Evolutionary conservation across 1,140 invertebrate genomes (phyloP).

Genomic region (Anagrus nilaparvatae): DNA sequence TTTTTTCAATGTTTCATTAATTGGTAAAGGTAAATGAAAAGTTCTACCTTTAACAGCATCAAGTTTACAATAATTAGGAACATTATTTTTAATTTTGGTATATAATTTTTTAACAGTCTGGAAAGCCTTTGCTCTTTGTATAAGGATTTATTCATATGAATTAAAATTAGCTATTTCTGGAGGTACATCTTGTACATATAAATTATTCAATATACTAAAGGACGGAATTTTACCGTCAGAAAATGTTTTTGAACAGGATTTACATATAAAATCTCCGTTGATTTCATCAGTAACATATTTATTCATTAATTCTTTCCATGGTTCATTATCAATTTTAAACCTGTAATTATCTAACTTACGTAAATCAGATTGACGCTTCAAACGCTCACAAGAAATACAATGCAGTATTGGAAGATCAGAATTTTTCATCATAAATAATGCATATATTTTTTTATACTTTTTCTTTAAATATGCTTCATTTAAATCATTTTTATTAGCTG

Average conservation of each 20-base stretch:
- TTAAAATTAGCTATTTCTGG: slow-evolving; percentile 18
- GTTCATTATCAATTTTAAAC: slow-evolving; percentile 13
- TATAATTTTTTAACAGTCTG: slow-evolving; percentile 24
- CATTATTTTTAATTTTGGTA: slow-evolving; percentile 24
- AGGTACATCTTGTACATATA: slow-evolving; percentile 11
- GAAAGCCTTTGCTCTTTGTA: slow-evolving; percentile 31
- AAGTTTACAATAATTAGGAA: slow-evolving; percentile 19
- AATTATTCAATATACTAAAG: slow-evolving; percentile 17
- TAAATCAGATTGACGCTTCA: no score
- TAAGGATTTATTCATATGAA: slow-evolving; percentile 23
- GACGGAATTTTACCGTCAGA: slow-evolving; percentile 10
- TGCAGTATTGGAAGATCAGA: no score
- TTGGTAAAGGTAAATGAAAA: slow-evolving; percentile 29
- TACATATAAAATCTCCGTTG: slow-evolving; percentile 15
- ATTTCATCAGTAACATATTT: not conserved
- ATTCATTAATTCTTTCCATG: not conserved
- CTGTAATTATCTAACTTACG: no score
- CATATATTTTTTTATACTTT: no score
- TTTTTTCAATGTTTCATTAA: slow-evolving; percentile 26
- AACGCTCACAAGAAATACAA: no score
- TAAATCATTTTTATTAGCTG: no score
- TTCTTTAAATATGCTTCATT: no score
- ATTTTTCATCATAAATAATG: no score
- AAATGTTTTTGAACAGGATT: slow-evolving; percentile 15
- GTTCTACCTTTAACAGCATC: slow-evolving; percentile 25